Percentiles rank a stretch among this genome's conserved stretches.
Conservation (phyloP, 2,888 invertebrate species). For the Callyntrura guangdongensis region DNA sequence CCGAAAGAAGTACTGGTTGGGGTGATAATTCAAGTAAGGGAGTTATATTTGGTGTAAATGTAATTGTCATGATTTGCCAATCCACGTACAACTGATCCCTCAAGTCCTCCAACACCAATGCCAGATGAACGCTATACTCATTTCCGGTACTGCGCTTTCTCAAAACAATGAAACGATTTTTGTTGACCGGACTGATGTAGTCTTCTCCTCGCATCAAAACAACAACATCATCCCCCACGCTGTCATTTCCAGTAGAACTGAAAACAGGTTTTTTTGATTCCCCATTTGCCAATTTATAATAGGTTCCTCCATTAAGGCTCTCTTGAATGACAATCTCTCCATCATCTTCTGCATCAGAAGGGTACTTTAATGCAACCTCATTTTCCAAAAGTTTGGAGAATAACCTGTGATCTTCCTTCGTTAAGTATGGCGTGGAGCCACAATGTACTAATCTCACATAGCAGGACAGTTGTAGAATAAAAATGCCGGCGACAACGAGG, state of each 20-base stretch:
- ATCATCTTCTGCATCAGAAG: conserved; percentile 54
- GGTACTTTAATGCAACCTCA: conserved; percentile 17
- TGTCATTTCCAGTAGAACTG: background rate
- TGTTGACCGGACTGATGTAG: conserved; percentile 62
- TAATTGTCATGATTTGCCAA: conserved; percentile 28
- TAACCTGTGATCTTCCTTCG: conserved; percentile 24
- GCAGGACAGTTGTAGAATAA: background rate
- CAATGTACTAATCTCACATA: background rate
- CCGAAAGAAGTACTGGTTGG: background rate
- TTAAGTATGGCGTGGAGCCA: conserved; percentile 22
- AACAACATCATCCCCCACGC: conserved; percentile 46
- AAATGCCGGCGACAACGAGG: background rate
- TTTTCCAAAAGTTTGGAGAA: background rate
- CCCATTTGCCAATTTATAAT: conserved; percentile 17
- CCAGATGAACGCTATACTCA: conserved; percentile 57
- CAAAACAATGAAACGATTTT: conserved; percentile 60
- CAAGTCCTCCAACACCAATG: background rate
- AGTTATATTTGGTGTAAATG: background rate
- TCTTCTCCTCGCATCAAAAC: conserved; percentile 57
- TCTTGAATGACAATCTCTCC: conserved; percentile 55
- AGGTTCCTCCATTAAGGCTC: background rate
- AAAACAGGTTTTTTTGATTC: conserved; percentile 11
- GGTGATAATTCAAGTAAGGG: background rate
- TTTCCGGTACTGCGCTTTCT: conserved; percentile 30
- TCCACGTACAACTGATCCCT: background rate